phyloP scores from a whole-genome alignment of 1,140 invertebrate species.

The Teleopsis dalmanni region DNA sequence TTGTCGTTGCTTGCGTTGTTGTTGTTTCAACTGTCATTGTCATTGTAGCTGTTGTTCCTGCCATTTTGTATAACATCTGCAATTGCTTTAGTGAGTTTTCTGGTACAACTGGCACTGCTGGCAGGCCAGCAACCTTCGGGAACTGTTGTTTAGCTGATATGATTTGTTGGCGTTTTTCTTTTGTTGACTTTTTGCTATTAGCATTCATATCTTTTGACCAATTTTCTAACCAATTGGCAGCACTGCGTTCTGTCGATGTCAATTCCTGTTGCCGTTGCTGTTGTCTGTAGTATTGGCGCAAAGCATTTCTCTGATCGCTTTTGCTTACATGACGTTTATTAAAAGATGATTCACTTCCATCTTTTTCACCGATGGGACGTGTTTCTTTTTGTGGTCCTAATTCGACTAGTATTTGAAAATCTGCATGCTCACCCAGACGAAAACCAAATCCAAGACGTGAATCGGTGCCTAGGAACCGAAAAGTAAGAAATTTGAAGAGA shows the following conservation, averaged over 20 bases:
- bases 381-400: conserved; percentile 68
- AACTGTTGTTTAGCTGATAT: conserved; percentile 1
- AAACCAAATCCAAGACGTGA: conserved; percentile 71
- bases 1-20: conserved; percentile 1
- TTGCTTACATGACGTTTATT: conserved; percentile 37
- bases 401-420: conserved; percentile 69
- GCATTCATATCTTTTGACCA: conserved; percentile 37
- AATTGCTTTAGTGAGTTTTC: conserved; percentile 28
- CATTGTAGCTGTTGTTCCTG: conserved; percentile 13
- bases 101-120: conserved; percentile 12
- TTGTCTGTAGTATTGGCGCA: conserved; percentile 15
- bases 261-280: conserved; percentile 20
- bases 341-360: conserved; percentile 23
- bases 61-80: conserved; percentile 38
- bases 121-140: neutral
- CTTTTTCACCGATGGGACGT: conserved; percentile 48
- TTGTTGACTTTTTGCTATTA: neutral
- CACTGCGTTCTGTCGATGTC: conserved; percentile 28
- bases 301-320: conserved; percentile 14
- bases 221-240: conserved; percentile 29
- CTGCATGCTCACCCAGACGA: conserved; percentile 68
- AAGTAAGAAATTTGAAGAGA: neutral
- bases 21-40: conserved; percentile 1
- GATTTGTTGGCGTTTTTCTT: conserved; percentile 2
- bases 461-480: conserved; percentile 57